A percentile compares a stretch with the other conserved stretches of the same genome.
Evolutionary conservation across 2,797 vertebrate genomes (phyloP).

Genomic region (Xerus rutilus): DNA sequence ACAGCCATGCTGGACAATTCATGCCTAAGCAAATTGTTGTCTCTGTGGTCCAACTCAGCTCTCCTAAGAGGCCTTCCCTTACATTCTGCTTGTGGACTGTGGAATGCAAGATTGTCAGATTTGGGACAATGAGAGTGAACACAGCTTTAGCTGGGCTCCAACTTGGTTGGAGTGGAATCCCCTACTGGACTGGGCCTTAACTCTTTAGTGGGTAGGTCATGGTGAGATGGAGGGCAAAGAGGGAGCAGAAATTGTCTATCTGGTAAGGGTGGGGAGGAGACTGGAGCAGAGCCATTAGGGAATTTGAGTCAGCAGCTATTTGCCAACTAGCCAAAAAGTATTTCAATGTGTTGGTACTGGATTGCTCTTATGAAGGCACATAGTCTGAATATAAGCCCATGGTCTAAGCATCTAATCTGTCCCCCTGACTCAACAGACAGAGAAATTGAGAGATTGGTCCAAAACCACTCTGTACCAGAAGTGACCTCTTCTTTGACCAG

Average conservation of each 20-base stretch:
- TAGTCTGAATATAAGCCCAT: neutral
- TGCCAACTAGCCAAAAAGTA: neutral
- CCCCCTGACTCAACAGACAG: neutral
- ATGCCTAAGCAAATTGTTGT: neutral
- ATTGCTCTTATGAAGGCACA: neutral
- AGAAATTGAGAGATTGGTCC: neutral
- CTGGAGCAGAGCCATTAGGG: neutral
- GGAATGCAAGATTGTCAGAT: neutral
- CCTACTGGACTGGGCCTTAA: neutral
- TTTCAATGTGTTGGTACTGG: neutral
- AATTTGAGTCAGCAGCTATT: neutral
- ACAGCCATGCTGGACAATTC: neutral
- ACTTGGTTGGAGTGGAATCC: neutral
- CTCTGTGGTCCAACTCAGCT: neutral
- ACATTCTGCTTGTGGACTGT: neutral
- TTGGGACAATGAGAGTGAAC: neutral
- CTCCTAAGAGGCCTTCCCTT: neutral
- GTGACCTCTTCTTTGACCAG: neutral
- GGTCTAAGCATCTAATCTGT: neutral
- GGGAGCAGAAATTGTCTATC: neutral
- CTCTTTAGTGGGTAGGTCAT: neutral
- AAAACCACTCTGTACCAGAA: neutral
- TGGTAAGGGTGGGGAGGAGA: neutral
- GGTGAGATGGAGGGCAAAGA: neutral
- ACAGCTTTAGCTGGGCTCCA: neutral